phyloP scores from a whole-genome alignment of 2,113 vertebrate species.

The Piprites chloris region DNA sequence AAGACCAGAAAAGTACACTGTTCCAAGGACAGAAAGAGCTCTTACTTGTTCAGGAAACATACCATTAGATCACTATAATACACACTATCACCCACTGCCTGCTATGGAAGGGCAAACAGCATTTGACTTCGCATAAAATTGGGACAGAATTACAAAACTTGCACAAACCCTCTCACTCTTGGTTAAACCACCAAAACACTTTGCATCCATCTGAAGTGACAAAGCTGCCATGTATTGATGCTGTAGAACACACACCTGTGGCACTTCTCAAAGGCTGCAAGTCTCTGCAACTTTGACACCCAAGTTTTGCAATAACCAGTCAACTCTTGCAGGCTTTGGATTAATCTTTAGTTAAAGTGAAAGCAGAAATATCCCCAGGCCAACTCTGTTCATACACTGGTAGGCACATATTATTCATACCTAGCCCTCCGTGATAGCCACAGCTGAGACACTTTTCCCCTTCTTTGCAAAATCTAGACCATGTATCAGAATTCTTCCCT shows the following conservation, averaged over 20 bases:
- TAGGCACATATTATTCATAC: not conserved
- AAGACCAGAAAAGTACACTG: not conserved
- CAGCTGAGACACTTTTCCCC: not conserved
- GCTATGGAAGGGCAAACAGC: not conserved
- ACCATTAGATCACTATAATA: not conserved
- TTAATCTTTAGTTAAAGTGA: not conserved
- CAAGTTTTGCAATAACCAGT: not conserved
- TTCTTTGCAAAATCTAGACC: not conserved
- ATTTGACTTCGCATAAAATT: not conserved
- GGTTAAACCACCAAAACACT: not conserved
- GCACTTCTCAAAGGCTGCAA: not conserved
- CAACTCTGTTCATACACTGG: not conserved
- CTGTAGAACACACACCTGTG: not conserved
- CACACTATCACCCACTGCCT: not conserved
- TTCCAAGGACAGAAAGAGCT: not conserved
- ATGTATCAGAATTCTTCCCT: not conserved
- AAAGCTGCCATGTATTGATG: fast-evolving
- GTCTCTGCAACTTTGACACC: not conserved
- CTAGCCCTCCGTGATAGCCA: not conserved
- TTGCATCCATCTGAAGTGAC: not conserved
- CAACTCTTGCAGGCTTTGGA: not conserved
- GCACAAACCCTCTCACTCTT: not conserved
- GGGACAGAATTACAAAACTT: not conserved
- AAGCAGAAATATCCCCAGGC: not conserved
- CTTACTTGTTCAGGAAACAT: not conserved